Conservation (phyloP, 1,140 invertebrate species). For the Sycophaga agraensis region DNA sequence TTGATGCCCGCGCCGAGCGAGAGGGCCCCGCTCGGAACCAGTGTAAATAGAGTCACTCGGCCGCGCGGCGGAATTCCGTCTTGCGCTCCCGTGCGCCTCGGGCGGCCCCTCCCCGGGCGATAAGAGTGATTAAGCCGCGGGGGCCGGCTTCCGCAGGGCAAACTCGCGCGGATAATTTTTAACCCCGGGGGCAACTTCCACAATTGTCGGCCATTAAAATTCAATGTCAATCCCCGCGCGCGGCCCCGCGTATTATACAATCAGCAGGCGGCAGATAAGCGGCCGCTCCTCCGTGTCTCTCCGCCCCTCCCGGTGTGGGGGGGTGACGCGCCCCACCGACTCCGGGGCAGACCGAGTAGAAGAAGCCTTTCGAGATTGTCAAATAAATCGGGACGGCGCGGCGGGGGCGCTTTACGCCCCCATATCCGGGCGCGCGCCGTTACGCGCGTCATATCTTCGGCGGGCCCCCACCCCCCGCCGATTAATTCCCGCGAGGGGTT, state of each 20-base stretch:
- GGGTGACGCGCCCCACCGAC: too few species aligned
- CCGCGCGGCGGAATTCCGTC: conserved; percentile 10
- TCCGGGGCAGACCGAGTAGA: too few species aligned
- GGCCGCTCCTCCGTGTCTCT: too few species aligned
- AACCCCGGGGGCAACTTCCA: too few species aligned
- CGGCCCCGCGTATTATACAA: too few species aligned
- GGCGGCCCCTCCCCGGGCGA: background rate
- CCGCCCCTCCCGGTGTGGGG: too few species aligned
- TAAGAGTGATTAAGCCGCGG: too few species aligned
- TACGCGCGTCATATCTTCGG: conserved; percentile 5
- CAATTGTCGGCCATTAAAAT: conserved; percentile 24
- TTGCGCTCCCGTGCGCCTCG: conserved; percentile 10
- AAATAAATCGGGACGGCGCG: conserved; percentile 7
- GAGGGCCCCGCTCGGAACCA: conserved; percentile 32
- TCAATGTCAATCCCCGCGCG: conserved; percentile 10
- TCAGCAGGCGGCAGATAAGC: too few species aligned
- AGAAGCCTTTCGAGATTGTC: conserved; percentile 10
- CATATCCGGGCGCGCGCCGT: conserved; percentile 5
- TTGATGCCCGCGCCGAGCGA: too few species aligned
- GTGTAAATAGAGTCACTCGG: background rate
- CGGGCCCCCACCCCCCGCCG: background rate
- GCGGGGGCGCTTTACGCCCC: background rate
- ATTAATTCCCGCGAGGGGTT: background rate
- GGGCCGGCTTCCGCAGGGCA: too few species aligned
- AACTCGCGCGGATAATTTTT: too few species aligned